Conservation (phyloP, 2,888 invertebrate genomes). For the Epinotia brunnichana region DNA sequence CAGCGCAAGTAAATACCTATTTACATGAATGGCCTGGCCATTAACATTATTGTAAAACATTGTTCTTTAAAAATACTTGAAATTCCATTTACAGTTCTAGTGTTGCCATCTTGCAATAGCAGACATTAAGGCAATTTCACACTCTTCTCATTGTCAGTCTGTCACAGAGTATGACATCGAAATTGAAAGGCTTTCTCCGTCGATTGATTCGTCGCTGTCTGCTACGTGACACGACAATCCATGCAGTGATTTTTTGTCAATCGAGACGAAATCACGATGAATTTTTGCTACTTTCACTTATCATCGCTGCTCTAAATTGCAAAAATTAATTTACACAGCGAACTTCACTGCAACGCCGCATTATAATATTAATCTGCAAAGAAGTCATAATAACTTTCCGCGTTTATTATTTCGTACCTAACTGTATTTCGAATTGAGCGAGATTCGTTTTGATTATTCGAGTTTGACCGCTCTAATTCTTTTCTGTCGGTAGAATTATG, state of each 20-base stretch:
- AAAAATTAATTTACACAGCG: constrained; percentile 31
- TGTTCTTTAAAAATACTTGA: constrained; percentile 3
- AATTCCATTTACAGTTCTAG: constrained; percentile 12
- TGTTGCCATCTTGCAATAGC: constrained; percentile 10
- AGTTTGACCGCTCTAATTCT: constrained; percentile 20
- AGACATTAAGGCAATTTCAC: constrained; percentile 29
- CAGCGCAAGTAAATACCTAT: constrained; percentile 26
- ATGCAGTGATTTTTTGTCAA: constrained; percentile 25
- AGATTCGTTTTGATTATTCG: constrained; percentile 22
- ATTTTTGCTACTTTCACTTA: constrained; percentile 39
- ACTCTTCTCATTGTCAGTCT: constrained; percentile 27
- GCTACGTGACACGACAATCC: constrained; percentile 31
- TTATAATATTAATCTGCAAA: constrained; percentile 32
- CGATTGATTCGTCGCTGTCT: constrained; percentile 41
- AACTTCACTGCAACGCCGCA: constrained; percentile 31
- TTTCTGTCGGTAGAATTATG: constrained; percentile 18
- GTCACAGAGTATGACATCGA: constrained; percentile 35
- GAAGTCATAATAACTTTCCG: constrained; percentile 30
- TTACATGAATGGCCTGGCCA: constrained; percentile 26
- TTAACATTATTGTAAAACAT: constrained; percentile 17
- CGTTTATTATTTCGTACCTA: constrained; percentile 10
- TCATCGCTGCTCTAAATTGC: constrained; percentile 37
- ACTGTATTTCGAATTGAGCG: constrained; percentile 34
- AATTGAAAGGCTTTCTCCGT: constrained; percentile 43
- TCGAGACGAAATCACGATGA: constrained; percentile 28